Evolutionary conservation across 2,888 invertebrate species (phyloP), one percentile per base, ranked within the genome.

Genomic region (Hylaea fasciaria): DNA sequence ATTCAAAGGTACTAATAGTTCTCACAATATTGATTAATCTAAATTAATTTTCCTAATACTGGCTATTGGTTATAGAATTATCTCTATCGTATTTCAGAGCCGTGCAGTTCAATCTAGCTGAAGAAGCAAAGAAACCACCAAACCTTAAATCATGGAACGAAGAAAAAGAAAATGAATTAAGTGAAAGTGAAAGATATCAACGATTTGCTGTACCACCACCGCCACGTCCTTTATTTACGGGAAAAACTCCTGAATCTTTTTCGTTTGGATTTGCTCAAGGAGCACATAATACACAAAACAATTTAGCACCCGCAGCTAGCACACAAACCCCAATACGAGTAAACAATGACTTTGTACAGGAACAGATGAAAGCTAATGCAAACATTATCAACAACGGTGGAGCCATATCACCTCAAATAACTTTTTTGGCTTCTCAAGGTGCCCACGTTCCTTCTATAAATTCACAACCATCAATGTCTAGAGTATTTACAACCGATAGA

Each of bases 1-100:
- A 95, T 95, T 73, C 94, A 94, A 80, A 93, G 94, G 87, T 94
- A 73, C 54, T 64, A 70, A 66, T 46, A 22, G 35, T 32, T n/a
- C 16, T 9, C 2, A 11, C 51, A 46, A n/a, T 51, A 29, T 22
- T 22, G 2, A 22, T 3, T 32, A 2, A 32, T 32, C 7, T 32
- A 32, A 32, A 7, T 32, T 9, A 9, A 10, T 32, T 7, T 7
- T 7, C 9, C 32, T 32, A 32, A 32, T 32, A 8, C 22, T 22
- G 22, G 22, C 5, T 5, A 22, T 22, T 22, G 22, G 22, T 4
- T 45, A 29, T 43, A 29, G 45, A 48, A 37, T 48, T n/a, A 17
- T 28, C 5, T n/a, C n/a, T n/a, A 1, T 39, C 16, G 8, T 43
- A 46, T 63, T 62, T 63, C 65, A 93, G 93, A 69, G 82, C 93